phyloP scores from a whole-genome alignment of 2,797 vertebrate species.

The Rhabdomys pumilio region DNA sequence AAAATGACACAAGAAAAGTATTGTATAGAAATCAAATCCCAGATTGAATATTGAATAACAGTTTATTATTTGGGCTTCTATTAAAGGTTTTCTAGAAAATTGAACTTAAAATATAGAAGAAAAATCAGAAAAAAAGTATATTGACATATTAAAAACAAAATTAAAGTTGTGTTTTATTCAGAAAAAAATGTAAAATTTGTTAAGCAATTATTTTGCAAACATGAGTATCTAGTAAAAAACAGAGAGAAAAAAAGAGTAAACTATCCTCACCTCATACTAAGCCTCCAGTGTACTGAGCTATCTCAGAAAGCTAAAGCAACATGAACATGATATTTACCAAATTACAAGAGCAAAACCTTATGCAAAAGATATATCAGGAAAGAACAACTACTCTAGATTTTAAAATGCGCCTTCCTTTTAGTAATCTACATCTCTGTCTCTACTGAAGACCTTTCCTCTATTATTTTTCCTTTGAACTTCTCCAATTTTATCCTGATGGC shows the following conservation, averaged over 20 bases:
- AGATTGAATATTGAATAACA: background rate
- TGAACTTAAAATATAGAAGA: constrained; percentile 7
- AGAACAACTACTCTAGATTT: background rate
- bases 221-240: constrained; percentile 33
- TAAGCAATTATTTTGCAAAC: constrained; percentile 1
- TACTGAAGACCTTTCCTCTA: background rate
- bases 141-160: constrained; percentile 29
- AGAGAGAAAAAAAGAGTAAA: background rate
- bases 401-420: background rate
- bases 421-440: background rate
- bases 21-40: background rate
- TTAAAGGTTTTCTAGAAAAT: constrained; percentile 14
- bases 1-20: background rate
- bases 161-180: constrained; percentile 26
- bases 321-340: background rate
- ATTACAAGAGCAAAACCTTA: background rate
- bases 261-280: background rate
- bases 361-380: background rate
- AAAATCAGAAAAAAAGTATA: background rate
- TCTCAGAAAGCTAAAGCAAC: background rate
- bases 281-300: background rate
- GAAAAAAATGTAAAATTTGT: background rate
- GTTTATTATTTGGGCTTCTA: constrained; percentile 16
- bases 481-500: constrained; percentile 63
- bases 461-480: constrained; percentile 69